Evolutionary conservation across 2,113 vertebrate species (phyloP), one percentile per base, ranked within the genome.

Genomic region (Choloepus hoffmanni): DNA sequence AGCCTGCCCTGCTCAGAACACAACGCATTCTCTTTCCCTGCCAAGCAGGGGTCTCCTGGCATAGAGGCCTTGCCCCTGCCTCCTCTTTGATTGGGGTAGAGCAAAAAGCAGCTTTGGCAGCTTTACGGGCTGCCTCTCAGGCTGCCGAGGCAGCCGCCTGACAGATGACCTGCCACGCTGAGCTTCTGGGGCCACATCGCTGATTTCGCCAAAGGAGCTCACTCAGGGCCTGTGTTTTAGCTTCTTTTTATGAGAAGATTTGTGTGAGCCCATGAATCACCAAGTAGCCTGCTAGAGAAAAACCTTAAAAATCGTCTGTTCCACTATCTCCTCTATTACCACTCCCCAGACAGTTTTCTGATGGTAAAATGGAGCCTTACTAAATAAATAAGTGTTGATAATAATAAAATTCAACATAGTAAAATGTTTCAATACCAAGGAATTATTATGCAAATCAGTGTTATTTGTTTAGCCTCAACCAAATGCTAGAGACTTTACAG

Each of bases 51-150:
- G 18, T 72, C 50, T 97, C 94, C 68, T 81, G 91, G 94, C 91
- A 86, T 45, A 58, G 60, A 95, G 45, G 45, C 65, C 96, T 96
- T 74, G 88, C n/a, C 67, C 96, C 90, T 96, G 83, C 95, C 86
- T 73, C 92, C 84, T 94, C 97, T 97, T 95, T 96, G 96, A 97
- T 90, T 97, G 83, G 68, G 33, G 73, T 67, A 89, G 82, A 95
- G 96, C 90, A 94, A 93, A 98, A 50, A 90, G 70, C 73, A 89
- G 81, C 73, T 96, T 88, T 96, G 98, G 96, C 96, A 98, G 97
- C 96, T 98, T 98, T 98, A 98, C 96, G 96, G 87, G 92, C 97
- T 94, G 94, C 95, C 26, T 95, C 93, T 95, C 87, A 30, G 89
- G 96, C 95, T 96, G 97, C 97, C 97, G 98, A 97, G 96, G 84